Percentiles rank a stretch among this genome's conserved stretches.
Evolutionary conservation across 2,113 vertebrate genomes (phyloP).

Genomic region (Pteropus alecto): DNA sequence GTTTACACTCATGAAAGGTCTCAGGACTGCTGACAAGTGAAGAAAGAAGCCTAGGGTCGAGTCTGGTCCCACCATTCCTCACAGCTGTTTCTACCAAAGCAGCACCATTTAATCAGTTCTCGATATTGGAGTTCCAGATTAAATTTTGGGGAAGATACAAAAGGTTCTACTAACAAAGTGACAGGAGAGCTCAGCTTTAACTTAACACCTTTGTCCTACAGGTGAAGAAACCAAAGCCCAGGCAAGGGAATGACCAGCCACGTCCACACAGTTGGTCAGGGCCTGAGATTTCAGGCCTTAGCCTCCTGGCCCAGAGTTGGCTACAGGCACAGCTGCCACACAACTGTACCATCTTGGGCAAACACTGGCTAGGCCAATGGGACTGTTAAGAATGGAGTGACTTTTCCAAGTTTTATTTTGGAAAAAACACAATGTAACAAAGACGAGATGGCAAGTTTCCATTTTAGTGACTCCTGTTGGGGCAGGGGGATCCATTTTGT

Average conservation of each 20-base stretch:
- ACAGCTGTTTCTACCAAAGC: not conserved
- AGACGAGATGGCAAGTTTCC: not conserved
- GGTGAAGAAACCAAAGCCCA: not conserved
- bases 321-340: fast-evolving
- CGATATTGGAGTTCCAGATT: not conserved
- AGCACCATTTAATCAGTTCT: not conserved
- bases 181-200: not conserved
- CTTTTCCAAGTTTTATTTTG: not conserved
- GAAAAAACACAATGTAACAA: not conserved
- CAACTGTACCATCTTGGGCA: not conserved
- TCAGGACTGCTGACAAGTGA: not conserved
- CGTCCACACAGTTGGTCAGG: not conserved
- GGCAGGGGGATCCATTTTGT: not conserved
- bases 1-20: not conserved
- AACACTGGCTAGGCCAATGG: not conserved
- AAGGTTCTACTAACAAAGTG: not conserved
- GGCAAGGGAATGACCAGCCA: not conserved
- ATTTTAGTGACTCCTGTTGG: not conserved
- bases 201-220: not conserved
- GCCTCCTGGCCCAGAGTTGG: not conserved
- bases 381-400: not conserved
- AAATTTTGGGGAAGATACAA: not conserved
- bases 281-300: not conserved
- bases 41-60: not conserved
- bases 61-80: not conserved